Base-by-base conservation (phyloP, 2,797 vertebrate genomes). In the Spea hammondii region DNA sequence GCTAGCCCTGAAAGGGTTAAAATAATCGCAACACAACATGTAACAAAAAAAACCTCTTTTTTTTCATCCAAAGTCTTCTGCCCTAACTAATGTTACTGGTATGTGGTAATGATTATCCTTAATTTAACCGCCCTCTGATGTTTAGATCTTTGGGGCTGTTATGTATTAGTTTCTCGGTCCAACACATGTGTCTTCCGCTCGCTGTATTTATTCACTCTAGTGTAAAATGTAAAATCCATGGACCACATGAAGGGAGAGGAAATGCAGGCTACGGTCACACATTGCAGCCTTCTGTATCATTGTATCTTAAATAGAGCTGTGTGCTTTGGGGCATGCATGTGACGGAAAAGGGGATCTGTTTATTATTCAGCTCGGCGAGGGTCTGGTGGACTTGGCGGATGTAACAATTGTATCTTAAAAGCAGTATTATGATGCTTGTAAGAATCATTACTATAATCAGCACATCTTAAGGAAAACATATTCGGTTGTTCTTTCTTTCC, bases 211-310 rank as follows among this genome's bases (percentile, higher is more conserved):
- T 6, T 68, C 77, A 69, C n/a, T 67, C 64, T 55, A 13, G 51
- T 79, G 77, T 79, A 79, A 79, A 69, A 68, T 78, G 79, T 9
- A 76, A 79, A 83, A 84, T 68, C 80, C 9, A 0, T 45, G 73
- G 79, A 80, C 82, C 82, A 77, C 83, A 78, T 75, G 54, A 86
- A 84, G 64, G 83, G 83, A 32, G 70, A 83, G 82, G 82, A 83
- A 82, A 53, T 57, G 17, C 51, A 76, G 10, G 53, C 75, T 79
- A 50, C 14, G 51, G 57, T 74, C 85, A 6, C 0, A 0, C 49
- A 2, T 55, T 71, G 45, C 45, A 54, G 57, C 49, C 73, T 72
- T 77, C 79, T 83, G 82, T 62, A 85, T 74, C 79, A 79, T 77
- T 82, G 83, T 77, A 8, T 8, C 51, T 83, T 78, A 55, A 67